These are phyloP conservation scores for Sebastiscus tertius DNA, from an alignment of 2,797 vertebrate species.

Conservation along the genomic window DNA sequence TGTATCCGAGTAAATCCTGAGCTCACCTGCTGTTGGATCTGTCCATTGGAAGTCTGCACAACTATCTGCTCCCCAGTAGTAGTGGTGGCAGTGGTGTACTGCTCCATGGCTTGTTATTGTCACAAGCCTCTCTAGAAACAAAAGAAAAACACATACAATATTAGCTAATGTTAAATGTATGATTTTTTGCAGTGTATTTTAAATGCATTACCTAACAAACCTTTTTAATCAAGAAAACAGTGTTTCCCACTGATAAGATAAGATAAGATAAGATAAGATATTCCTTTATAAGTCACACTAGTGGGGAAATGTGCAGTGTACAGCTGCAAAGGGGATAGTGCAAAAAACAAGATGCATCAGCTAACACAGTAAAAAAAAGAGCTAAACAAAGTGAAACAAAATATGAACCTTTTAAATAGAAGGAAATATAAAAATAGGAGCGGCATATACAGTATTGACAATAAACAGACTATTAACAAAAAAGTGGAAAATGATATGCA, in stretches of 20 bases:
- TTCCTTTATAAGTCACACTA: too few species aligned
- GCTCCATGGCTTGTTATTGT: conserved; percentile 87
- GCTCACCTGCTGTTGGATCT: conserved; percentile 95
- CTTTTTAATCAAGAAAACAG: background rate
- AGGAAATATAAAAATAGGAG: too few species aligned
- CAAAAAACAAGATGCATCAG: too few species aligned
- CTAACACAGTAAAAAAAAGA: too few species aligned
- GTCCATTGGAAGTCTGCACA: conserved; percentile 91
- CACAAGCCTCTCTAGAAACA: conserved; percentile 40
- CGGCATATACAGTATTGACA: too few species aligned
- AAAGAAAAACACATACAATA: background rate
- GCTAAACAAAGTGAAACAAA: too few species aligned
- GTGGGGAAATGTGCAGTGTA: fast-evolving
- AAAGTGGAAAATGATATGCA: too few species aligned
- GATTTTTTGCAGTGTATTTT: fast-evolving
- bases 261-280: too few species aligned
- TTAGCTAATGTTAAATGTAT: background rate
- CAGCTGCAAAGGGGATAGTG: too few species aligned
- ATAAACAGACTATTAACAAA: too few species aligned
- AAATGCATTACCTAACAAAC: background rate
- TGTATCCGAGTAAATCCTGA: background rate
- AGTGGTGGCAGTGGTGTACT: conserved; percentile 90
- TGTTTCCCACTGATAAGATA: background rate
- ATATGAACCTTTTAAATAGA: too few species aligned
- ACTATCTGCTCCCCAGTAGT: conserved; percentile 96